These are phyloP conservation scores for Nemopilema nomurai DNA, from an alignment of 30 jellyfish, hydroid and myxozoan species.

Conservation along the genomic window DNA sequence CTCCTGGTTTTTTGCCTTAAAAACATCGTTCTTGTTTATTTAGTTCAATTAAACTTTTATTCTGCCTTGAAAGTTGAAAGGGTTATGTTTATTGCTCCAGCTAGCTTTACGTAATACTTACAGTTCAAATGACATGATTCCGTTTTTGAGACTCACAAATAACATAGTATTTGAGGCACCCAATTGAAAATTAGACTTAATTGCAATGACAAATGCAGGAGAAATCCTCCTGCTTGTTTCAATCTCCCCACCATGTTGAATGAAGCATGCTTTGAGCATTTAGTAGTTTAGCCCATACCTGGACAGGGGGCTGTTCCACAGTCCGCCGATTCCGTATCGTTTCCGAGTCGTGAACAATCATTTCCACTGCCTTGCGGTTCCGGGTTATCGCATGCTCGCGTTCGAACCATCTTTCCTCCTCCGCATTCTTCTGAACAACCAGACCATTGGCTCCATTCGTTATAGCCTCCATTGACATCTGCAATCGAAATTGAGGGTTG, in stretches of 20 bases:
- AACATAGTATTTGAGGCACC: no score
- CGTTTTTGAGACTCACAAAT: no score
- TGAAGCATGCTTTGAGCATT: no score
- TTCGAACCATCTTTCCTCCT: neutral
- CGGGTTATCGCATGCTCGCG: constrained; percentile 7
- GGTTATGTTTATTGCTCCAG: no score
- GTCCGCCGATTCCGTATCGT: neutral
- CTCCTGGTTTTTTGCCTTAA: neutral
- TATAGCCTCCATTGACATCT: neutral
- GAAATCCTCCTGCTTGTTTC: no score
- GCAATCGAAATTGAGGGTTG: no score
- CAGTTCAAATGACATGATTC: no score
- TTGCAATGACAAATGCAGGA: no score
- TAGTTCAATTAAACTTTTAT: neutral
- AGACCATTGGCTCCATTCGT: neutral
- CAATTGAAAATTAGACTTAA: no score
- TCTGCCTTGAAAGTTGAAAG: neutral
- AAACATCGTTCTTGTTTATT: neutral
- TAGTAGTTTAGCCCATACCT: no score
- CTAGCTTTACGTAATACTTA: no score
- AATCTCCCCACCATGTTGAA: no score
- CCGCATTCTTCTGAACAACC: constrained; percentile 2
- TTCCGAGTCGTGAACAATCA: neutral
- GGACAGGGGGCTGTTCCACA: neutral
- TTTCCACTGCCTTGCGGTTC: constrained; percentile 7